A percentile compares a stretch with the other conserved stretches of the same genome.
These are phyloP conservation scores for Montipora capitata DNA, from an alignment of 92 coral and sea anemone genomes.

Conservation along the genomic window DNA sequence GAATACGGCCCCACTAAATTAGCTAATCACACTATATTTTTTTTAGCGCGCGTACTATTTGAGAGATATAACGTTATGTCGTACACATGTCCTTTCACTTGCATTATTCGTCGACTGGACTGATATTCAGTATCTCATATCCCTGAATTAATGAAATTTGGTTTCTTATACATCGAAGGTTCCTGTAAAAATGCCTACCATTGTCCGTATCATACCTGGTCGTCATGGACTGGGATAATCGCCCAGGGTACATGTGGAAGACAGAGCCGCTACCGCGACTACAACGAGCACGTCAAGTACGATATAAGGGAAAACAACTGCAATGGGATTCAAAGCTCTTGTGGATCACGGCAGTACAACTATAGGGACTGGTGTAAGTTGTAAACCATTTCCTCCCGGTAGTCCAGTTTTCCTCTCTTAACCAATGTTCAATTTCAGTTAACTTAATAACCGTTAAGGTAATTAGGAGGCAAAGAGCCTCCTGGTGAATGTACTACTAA, in stretches of 20 bases:
- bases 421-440: too few relatives aligned
- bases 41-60: too few relatives aligned
- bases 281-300: constrained; percentile 75
- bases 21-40: too few relatives aligned
- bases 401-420: too few relatives aligned
- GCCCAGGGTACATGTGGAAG: constrained; percentile 77
- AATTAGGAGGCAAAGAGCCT: too few relatives aligned
- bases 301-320: constrained; percentile 75
- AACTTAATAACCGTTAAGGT: too few relatives aligned
- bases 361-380: constrained; percentile 94
- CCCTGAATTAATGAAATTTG: background rate
- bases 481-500: too few relatives aligned
- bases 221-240: constrained; percentile 86
- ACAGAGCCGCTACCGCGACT: constrained; percentile 88
- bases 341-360: constrained; percentile 89
- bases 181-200: constrained; percentile 88
- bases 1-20: too few relatives aligned
- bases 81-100: too few relatives aligned
- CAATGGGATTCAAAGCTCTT: constrained; percentile 76
- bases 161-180: constrained; percentile 49
- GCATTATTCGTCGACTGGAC: too few relatives aligned
- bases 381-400: background rate
- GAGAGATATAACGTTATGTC: background rate
- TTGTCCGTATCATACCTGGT: constrained; percentile 85
- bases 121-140: too few relatives aligned